Evolutionary conservation across 2,113 vertebrate species (phyloP).

Genomic region (Mormyrus lacerda): DNA sequence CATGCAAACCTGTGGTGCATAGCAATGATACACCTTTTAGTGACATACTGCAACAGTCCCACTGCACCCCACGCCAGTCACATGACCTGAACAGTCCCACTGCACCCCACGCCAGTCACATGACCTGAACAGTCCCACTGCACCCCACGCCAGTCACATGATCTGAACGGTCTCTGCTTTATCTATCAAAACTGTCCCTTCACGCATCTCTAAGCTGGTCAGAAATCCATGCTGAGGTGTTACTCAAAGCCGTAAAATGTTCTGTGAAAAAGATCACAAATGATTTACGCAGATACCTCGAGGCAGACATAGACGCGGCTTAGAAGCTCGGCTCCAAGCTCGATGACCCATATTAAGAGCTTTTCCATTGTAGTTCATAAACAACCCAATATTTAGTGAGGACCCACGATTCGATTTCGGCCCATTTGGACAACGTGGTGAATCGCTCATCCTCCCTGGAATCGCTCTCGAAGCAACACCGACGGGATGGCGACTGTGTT

Average conservation of each 20-base stretch:
- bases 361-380: slow-evolving; percentile 1
- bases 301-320: background rate
- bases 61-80: background rate
- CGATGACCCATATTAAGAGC: background rate
- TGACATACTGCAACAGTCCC: background rate
- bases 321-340: background rate
- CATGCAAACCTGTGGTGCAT: background rate
- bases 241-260: background rate
- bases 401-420: background rate
- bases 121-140: background rate
- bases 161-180: background rate
- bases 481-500: background rate
- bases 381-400: background rate
- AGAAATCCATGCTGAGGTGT: background rate
- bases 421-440: background rate
- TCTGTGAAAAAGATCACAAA: slow-evolving; percentile 7
- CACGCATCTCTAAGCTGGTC: background rate
- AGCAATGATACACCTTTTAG: background rate
- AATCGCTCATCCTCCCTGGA: background rate
- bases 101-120: background rate
- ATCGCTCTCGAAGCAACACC: background rate
- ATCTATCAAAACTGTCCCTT: background rate
- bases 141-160: background rate
- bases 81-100: background rate
- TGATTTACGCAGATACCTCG: background rate